These are phyloP conservation scores for Oreochromis aureus DNA, from an alignment of 2,113 vertebrate genomes.

Conservation along the genomic window DNA sequence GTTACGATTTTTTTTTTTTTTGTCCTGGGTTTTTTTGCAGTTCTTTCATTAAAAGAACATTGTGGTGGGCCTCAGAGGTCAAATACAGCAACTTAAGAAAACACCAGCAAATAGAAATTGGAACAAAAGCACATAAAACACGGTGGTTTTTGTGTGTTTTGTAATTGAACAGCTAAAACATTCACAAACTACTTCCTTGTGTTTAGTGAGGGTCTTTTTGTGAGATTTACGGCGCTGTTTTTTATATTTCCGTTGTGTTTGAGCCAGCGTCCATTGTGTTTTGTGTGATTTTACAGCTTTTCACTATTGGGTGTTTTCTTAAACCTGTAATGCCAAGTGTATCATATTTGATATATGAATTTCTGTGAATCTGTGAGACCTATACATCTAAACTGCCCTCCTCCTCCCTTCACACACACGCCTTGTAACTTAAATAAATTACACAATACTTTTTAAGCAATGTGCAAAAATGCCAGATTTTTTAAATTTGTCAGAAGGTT, in stretches of 20 bases:
- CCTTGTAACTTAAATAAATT: no score
- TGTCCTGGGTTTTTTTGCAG: neutral
- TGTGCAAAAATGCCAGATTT: neutral
- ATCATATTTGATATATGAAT: neutral
- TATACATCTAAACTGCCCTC: neutral
- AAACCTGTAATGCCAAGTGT: neutral
- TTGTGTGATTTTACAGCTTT: neutral
- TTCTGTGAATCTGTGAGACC: neutral
- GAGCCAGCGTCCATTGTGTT: neutral
- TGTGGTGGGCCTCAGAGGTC: neutral
- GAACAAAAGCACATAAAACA: neutral
- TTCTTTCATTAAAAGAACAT: neutral
- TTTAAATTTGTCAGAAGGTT: neutral
- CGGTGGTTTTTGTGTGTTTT: neutral
- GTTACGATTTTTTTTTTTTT: neutral
- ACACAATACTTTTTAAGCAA: no score
- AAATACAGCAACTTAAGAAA: neutral
- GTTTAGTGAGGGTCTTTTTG: neutral
- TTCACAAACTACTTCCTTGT: neutral
- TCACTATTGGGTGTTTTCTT: neutral
- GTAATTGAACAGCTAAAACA: neutral
- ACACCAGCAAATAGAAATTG: neutral
- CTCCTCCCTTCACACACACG: no score
- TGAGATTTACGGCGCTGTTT: neutral
- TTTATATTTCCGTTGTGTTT: neutral